Evolutionary conservation across 2,113 vertebrate species (phyloP).

Genomic region (Myrmecobius fasciatus): DNA sequence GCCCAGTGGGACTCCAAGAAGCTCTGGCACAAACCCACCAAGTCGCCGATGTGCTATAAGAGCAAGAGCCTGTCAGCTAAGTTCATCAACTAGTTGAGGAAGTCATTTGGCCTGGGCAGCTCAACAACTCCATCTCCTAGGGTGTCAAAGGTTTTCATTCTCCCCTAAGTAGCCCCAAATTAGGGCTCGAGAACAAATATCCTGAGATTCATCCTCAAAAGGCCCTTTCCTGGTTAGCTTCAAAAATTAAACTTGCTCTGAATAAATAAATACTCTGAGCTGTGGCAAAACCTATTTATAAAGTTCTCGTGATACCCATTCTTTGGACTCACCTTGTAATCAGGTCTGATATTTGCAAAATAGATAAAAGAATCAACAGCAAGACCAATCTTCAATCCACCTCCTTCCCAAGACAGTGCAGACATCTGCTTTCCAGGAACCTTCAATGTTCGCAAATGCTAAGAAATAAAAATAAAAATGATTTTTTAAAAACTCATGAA

Average conservation of each 20-base stretch:
- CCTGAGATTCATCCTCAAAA: constrained; percentile 28
- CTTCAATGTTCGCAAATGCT: constrained; percentile 95
- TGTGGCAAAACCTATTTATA: constrained; percentile 38
- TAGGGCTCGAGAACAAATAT: not conserved
- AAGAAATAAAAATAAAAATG: constrained; percentile 2
- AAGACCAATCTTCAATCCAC: constrained; percentile 93
- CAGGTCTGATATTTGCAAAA: constrained; percentile 98
- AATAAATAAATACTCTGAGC: not conserved
- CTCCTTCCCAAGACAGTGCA: constrained; percentile 95
- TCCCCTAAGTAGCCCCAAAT: not conserved
- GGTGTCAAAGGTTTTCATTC: not conserved
- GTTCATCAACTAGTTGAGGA: not conserved
- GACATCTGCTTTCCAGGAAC: constrained; percentile 95
- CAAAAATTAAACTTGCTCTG: constrained; percentile 3
- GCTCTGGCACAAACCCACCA: not conserved
- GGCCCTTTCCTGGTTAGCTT: constrained; percentile 25
- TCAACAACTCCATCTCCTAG: not conserved
- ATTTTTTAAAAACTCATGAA: not conserved
- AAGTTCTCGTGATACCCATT: constrained; percentile 18
- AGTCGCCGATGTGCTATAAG: not conserved
- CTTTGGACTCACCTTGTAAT: constrained; percentile 91
- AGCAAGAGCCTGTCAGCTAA: not conserved
- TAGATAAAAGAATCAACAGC: constrained; percentile 97
- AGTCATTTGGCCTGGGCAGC: not conserved
- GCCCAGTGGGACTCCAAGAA: not conserved